Conservation (phyloP, 2,888 invertebrate genomes). For the Scaptomyza reducta region DNA sequence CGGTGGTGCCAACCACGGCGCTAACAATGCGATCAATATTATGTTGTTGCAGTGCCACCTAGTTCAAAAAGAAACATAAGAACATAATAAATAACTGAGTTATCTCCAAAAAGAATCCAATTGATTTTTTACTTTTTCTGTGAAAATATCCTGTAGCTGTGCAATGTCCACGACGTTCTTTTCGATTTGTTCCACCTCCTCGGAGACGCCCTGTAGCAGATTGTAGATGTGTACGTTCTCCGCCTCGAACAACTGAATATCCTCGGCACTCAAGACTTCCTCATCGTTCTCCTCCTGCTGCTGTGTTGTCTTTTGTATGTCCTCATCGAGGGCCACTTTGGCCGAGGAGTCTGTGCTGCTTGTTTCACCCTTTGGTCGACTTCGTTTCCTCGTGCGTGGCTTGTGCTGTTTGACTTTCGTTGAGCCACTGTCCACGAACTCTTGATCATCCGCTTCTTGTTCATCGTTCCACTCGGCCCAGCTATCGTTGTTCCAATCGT, state of each 20-base stretch:
- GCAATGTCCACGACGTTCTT: conserved; percentile 98
- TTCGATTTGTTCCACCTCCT: conserved; percentile 95
- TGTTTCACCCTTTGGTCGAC: conserved; percentile 16
- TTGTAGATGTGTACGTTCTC: conserved; percentile 95
- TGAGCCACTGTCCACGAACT: conserved; percentile 3
- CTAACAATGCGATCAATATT: conserved; percentile 96
- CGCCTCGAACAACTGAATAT: conserved; percentile 95
- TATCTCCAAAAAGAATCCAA: background rate
- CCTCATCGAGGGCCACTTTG: conserved; percentile 82
- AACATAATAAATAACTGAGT: background rate
- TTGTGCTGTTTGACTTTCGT: conserved; percentile 30
- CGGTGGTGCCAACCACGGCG: conserved; percentile 95
- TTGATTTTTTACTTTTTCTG: conserved; percentile 89
- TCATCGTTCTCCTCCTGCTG: conserved; percentile 77
- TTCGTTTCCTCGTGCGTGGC: conserved; percentile 58
- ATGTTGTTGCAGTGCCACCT: conserved; percentile 95
- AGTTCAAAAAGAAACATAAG: conserved; percentile 8
- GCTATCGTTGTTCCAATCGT: conserved; percentile 63
- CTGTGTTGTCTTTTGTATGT: conserved; percentile 80
- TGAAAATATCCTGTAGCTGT: conserved; percentile 96
- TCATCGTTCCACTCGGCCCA: conserved; percentile 64
- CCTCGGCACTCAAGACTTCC: conserved; percentile 90
- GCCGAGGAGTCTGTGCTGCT: conserved; percentile 59
- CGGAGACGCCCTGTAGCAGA: conserved; percentile 93
- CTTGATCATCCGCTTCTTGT: conserved; percentile 11